phyloP scores from a whole-genome alignment of 2,113 vertebrate genomes.

The Atractosteus spatula region DNA sequence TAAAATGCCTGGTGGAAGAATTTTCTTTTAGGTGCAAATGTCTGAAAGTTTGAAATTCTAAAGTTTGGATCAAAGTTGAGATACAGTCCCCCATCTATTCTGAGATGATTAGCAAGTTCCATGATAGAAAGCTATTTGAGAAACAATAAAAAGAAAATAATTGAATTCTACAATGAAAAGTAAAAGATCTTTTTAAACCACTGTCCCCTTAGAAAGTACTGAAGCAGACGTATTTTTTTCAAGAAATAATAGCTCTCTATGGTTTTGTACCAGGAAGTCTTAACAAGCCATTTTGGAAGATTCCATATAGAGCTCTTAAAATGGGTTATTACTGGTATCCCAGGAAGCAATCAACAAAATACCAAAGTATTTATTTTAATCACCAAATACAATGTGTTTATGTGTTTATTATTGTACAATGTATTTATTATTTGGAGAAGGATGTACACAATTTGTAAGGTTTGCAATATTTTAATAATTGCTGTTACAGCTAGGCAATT shows the following conservation, averaged over 20 bases:
- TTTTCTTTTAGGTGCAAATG: conserved; percentile 1
- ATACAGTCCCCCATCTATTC: neutral
- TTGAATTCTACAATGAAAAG: neutral
- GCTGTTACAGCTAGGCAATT: too few species aligned
- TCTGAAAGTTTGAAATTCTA: neutral
- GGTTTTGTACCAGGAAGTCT: too few species aligned
- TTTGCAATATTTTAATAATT: too few species aligned
- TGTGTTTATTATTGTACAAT: too few species aligned
- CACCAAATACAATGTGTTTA: too few species aligned
- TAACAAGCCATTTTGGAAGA: neutral
- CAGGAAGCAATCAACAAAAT: too few species aligned
- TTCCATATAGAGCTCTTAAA: neutral
- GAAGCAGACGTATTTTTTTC: neutral
- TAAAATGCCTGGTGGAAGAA: neutral
- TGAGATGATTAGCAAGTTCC: neutral
- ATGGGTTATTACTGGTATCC: too few species aligned
- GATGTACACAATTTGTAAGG: too few species aligned
- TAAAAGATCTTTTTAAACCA: neutral
- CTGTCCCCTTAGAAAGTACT: neutral
- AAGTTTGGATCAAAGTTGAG: neutral
- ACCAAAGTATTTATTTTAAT: too few species aligned
- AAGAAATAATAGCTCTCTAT: neutral
- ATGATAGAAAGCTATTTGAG: neutral
- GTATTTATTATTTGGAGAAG: too few species aligned
- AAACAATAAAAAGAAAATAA: conserved; percentile 3